Conservation (phyloP, 2,888 invertebrate species). For the Ectemnius continuus region DNA sequence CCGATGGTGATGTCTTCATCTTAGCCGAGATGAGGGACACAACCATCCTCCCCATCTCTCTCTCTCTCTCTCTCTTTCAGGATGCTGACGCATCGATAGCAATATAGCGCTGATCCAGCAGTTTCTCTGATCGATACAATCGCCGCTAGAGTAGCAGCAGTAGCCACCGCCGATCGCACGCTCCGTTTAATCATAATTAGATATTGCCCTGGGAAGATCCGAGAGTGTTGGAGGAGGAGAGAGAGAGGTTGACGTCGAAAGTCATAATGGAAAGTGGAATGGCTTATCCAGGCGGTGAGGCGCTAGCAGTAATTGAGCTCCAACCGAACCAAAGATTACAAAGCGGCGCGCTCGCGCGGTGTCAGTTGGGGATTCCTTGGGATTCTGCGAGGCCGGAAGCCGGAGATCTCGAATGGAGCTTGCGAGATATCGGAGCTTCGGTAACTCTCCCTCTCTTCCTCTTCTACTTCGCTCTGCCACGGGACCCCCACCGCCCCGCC, state of each 20-base stretch:
- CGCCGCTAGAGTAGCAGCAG: background rate
- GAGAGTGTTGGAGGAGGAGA: too few relatives aligned
- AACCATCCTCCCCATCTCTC: background rate
- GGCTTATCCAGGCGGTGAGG: background rate
- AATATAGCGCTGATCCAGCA: constrained; percentile 27
- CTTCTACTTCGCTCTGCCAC: too few relatives aligned
- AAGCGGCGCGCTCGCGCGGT: background rate
- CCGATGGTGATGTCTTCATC: constrained; percentile 2
- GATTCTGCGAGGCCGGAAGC: constrained; percentile 22
- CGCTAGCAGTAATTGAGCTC: background rate
- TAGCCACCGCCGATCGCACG: constrained; percentile 10
- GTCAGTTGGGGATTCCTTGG: constrained; percentile 5
- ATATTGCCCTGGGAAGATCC: too few relatives aligned
- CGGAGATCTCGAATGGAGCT: background rate
- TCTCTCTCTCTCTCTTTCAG: constrained; percentile 1
- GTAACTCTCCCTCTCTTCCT: constrained; percentile 9
- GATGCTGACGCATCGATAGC: constrained; percentile 9
- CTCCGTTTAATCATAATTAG: background rate
- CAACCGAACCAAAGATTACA: background rate
- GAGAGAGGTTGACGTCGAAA: too few relatives aligned
- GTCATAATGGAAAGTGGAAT: background rate
- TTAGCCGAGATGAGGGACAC: background rate
- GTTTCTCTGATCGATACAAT: constrained; percentile 29
- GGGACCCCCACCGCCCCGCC: too few relatives aligned
- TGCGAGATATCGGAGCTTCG: constrained; percentile 37